Base-by-base conservation (phyloP, 2,888 invertebrate species). In the Linnaemya vulpina region DNA sequence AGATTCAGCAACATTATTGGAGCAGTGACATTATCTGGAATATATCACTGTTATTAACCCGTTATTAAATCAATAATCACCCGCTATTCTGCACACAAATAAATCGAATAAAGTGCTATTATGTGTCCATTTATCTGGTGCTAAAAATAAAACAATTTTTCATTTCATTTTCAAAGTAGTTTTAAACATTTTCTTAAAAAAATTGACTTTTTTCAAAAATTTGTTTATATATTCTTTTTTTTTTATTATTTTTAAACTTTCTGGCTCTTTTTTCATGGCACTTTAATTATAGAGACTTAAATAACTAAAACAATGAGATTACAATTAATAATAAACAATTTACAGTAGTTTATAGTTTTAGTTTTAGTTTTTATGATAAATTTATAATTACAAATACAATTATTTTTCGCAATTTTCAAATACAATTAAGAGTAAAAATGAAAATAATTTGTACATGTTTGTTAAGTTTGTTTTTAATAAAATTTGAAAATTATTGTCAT, bases 291-390 rank as follows among this genome's bases (percentile, higher is more conserved):
- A 77, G 65, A 77, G 55, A 77, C 87, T 87, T 88, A 89, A 86
- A 53, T 77, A 83, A 85, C 88, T 87, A 78, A 89, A 87, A 88
- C 88, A 89, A 89, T 90, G 91, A 91, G 90, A 91, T 90, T 88
- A 87, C 83, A 86, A 76, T 90, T 83, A 84, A 84, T 87, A 86
- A 65, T 71, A 76, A 68, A 86, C 73, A 77, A 83, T 65, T 58
- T 85, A 76, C 55, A 73, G 10, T 67, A 51, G 30, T 53, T 73
- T 63, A 0, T 63, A 7, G 53, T 20, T 67, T 49, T 63, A 7
- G 53, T 20, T 67, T 49, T 53, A 17, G 9, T 35, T 22, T 63
- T 40, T 40, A 20, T 35, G 35, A 62, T 60, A 46, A 65, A 13
- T 43, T 67, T 68, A 13, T 35, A 35, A 13, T 60, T 70, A 74